phyloP scores from a whole-genome alignment of 2,113 vertebrate genomes.

The Cyanoramphus novaezelandiae region DNA sequence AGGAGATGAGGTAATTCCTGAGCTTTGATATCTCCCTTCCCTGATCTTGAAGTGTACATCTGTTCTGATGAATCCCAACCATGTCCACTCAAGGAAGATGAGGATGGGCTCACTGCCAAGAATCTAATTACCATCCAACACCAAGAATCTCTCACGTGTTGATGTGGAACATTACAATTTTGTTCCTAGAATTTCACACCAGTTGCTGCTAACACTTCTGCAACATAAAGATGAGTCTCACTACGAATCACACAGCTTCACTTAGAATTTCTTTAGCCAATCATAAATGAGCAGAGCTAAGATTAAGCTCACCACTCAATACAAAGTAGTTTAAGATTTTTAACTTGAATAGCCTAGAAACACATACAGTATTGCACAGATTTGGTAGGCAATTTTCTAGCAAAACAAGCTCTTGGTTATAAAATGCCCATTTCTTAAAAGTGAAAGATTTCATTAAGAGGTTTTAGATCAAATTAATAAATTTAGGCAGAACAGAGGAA shows the following conservation, averaged over 20 bases:
- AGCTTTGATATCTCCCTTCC: not conserved
- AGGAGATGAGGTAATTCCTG: not conserved
- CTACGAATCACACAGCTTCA: not conserved
- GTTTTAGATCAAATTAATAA: not conserved
- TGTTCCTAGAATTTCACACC: not conserved
- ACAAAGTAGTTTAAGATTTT: not conserved
- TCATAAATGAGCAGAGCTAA: not conserved
- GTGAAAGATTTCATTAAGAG: not conserved
- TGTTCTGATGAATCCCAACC: not conserved
- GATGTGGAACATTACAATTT: not conserved
- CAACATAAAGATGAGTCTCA: not conserved
- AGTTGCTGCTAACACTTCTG: slow-evolving; percentile 3
- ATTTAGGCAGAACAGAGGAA: not conserved
- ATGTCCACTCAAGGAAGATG: not conserved
- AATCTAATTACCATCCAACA: not conserved
- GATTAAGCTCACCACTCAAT: not conserved
- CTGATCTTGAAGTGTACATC: not conserved
- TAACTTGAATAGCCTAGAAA: not conserved
- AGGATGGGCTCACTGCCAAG: not conserved
- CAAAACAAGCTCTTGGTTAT: not conserved
- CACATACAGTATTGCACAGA: not conserved
- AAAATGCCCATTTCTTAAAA: not conserved
- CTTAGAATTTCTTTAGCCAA: not conserved
- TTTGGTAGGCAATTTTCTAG: not conserved
- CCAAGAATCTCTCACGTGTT: not conserved